Base-by-base conservation (phyloP, 2,113 vertebrate species). In the Lipophrys pholis region DNA sequence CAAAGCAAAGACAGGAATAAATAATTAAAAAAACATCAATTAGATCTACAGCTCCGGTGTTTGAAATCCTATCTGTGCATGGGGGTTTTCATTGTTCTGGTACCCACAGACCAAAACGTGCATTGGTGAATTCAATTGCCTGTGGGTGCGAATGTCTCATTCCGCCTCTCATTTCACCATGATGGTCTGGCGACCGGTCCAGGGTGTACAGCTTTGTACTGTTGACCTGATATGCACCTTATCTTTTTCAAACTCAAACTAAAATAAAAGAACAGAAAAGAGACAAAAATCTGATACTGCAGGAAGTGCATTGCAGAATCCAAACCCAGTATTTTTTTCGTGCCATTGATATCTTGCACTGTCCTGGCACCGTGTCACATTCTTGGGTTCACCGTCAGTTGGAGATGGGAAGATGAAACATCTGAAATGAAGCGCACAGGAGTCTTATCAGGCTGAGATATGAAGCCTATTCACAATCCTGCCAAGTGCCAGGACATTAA, bases 311-410 rank as follows among this genome's bases (percentile, higher is more conserved):
- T 30, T 8, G 21, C 35, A 69, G 65, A 73, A 15, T 46, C 41
- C 11, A 30, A 38, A 8, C 38, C 38, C 43, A 16, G 58, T 54
- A 69, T 65, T 83, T 76, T 83, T 76, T 60, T 58, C 9, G 10
- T 45, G 73, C 71, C 52, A 63, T 43, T 42, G 69, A 86, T 69
- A 84, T 56, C 52, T 35, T 11, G 7, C 40, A 64, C 67, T 68
- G 67, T 67, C 73, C 57, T 87, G 70, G 59, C 63, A 70, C 40
- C 16, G 66, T 63, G 69, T 82, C 80, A 85, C 77, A 87, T 79
- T 89, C 78, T 81, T 58, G 17, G 48, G 68, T 50, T 68, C 69
- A 64, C 52, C 58, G 66, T 56, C 54, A 81, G 68, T 80, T 76
- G 72, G 64, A 30, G 42, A 15, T 58, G 15, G 66, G 58, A 83